Evolutionary conservation across 2,797 vertebrate genomes (phyloP).

Genomic region (Setipinna tenuifilis): DNA sequence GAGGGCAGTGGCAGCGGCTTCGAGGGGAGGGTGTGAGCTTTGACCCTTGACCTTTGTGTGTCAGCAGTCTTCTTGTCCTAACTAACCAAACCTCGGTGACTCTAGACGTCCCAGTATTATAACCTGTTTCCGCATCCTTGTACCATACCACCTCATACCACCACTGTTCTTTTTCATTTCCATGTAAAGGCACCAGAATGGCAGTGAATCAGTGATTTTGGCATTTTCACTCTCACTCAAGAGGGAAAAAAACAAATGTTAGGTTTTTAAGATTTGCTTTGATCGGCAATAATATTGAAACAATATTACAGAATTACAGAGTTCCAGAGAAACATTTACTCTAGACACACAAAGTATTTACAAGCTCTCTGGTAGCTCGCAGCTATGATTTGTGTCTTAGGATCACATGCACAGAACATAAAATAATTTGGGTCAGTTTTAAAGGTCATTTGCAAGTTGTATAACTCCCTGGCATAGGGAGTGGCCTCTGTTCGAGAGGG

Average conservation of each 20-base stretch:
- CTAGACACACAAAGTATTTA: neutral
- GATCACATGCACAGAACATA: neutral
- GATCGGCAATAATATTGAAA: neutral
- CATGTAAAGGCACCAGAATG: neutral
- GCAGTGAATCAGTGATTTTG: neutral
- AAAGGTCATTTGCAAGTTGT: neutral
- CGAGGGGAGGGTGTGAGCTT: constrained; percentile 56
- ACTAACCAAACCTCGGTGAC: constrained; percentile 51
- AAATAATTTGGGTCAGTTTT: neutral
- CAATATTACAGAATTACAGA: neutral
- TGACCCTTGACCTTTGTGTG: neutral
- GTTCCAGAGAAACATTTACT: neutral
- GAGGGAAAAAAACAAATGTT: neutral
- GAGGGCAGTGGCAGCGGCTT: constrained; percentile 83
- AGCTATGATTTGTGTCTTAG: neutral
- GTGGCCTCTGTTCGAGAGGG: neutral
- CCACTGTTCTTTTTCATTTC: neutral
- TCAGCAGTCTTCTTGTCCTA: constrained; percentile 46
- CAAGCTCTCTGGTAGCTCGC: neutral
- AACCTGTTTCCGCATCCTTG: constrained; percentile 32
- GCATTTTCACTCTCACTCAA: neutral
- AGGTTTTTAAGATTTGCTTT: neutral
- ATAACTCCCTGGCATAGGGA: neutral
- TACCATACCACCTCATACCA: constrained; percentile 1
- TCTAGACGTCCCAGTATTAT: constrained; percentile 44